phyloP scores from a whole-genome alignment of 2,888 invertebrate species.

The Therioaphis trifolii region DNA sequence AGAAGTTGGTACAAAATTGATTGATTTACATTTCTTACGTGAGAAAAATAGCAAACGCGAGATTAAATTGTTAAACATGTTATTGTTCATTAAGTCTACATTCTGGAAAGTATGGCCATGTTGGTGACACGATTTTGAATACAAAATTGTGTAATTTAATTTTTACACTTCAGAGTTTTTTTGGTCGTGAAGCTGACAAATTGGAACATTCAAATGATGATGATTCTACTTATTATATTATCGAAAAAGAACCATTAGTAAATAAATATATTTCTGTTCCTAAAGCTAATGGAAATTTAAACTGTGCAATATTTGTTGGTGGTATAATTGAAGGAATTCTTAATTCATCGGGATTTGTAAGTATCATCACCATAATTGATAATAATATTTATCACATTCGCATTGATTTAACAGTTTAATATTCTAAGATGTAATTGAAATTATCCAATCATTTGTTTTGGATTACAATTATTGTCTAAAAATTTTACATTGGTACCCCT shows the following conservation, averaged over 20 bases:
- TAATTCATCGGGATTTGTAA: conserved; percentile 94
- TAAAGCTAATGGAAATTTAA: conserved; percentile 95
- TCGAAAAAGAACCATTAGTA: conserved; percentile 97
- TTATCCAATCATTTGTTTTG: too few species aligned
- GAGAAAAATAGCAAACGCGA: conserved; percentile 95
- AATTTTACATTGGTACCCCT: too few species aligned
- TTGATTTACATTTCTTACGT: conserved; percentile 93
- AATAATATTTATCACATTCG: too few species aligned
- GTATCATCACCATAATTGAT: too few species aligned
- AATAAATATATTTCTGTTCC: conserved; percentile 98
- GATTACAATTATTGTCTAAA: too few species aligned
- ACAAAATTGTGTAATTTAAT: not conserved
- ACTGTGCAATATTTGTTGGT: conserved; percentile 98
- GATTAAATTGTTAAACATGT: conserved; percentile 92
- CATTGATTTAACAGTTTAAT: too few species aligned
- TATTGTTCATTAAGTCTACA: conserved; percentile 94
- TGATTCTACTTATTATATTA: conserved; percentile 96
- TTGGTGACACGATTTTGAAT: conserved; percentile 7
- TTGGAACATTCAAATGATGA: conserved; percentile 98
- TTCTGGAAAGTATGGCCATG: conserved; percentile 87
- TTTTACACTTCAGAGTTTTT: conserved; percentile 78
- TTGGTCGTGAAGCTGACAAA: conserved; percentile 98
- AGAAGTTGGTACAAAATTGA: conserved; percentile 91
- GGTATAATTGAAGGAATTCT: conserved; percentile 97
- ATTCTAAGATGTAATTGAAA: too few species aligned